Conservation (phyloP, 1,140 invertebrate genomes). For the Bombus balteatus region DNA sequence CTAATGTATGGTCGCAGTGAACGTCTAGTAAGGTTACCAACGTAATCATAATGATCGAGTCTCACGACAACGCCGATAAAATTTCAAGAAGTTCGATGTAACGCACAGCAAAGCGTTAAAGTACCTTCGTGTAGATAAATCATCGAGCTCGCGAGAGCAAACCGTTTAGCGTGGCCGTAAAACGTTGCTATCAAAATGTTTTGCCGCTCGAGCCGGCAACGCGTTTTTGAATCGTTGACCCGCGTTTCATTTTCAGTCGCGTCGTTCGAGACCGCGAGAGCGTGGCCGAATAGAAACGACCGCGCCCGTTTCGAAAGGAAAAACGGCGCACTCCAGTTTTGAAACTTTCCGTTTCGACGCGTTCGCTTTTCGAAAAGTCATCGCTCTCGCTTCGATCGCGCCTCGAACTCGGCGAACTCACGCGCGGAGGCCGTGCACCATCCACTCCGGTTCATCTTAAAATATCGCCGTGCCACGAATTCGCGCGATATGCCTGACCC, state of each 20-base stretch:
- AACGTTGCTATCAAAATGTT: background rate
- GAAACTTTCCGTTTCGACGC: constrained; percentile 3
- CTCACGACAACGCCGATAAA: no score
- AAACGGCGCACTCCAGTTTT: constrained; percentile 8
- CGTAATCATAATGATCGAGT: no score
- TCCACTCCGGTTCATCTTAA: constrained; percentile 49
- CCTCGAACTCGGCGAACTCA: background rate
- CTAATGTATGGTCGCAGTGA: no score
- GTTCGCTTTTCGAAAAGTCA: constrained; percentile 22
- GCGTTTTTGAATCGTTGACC: constrained; percentile 42
- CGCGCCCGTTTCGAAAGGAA: constrained; percentile 38
- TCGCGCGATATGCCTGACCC: constrained; percentile 60
- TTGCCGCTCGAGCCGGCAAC: background rate
- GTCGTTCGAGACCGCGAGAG: constrained; percentile 46
- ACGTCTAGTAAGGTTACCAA: no score
- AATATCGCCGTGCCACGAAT: constrained; percentile 71
- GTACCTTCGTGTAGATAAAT: background rate
- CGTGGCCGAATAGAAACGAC: constrained; percentile 26
- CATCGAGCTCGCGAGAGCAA: no score
- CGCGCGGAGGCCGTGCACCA: background rate
- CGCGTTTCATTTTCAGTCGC: constrained; percentile 36
- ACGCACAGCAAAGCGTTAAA: background rate
- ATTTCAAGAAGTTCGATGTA: no score
- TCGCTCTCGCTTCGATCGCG: background rate
- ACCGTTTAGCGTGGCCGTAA: no score